Conservation (phyloP, 2,797 vertebrate genomes). For the Anguilla marmorata region DNA sequence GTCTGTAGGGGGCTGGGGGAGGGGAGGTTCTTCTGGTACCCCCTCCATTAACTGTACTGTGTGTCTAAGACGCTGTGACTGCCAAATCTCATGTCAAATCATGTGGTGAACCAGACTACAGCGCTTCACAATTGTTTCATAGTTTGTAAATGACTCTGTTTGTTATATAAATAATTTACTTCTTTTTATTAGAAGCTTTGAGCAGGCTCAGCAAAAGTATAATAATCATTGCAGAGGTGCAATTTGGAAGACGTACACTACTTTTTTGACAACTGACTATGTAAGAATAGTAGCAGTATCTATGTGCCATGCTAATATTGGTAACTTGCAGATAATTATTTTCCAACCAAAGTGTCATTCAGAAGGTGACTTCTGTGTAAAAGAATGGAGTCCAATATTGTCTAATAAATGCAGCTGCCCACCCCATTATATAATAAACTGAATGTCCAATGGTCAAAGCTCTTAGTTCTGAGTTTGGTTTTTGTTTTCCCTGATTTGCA, state of each 20-base stretch:
- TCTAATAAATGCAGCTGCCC: slow-evolving; percentile 63
- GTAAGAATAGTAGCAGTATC: slow-evolving; percentile 79
- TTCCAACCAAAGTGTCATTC: slow-evolving; percentile 92
- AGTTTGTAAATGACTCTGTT: slow-evolving; percentile 78
- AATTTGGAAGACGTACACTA: slow-evolving; percentile 78
- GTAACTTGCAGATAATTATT: slow-evolving; percentile 85
- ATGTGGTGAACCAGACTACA: slow-evolving; percentile 69
- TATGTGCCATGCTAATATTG: slow-evolving; percentile 88
- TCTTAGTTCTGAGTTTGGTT: slow-evolving; percentile 73
- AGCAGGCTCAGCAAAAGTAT: slow-evolving; percentile 94
- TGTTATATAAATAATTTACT: slow-evolving; percentile 77
- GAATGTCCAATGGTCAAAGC: slow-evolving; percentile 77
- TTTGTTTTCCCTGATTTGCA: slow-evolving; percentile 63
- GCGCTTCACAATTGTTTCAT: slow-evolving; percentile 78
- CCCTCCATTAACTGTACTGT: slow-evolving; percentile 66
- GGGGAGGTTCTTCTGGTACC: slow-evolving; percentile 43
- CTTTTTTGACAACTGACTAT: slow-evolving; percentile 75
- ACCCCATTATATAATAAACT: slow-evolving; percentile 74
- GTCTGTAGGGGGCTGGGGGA: not conserved
- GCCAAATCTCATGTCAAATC: slow-evolving; percentile 68
- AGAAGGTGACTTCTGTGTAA: slow-evolving; percentile 75
- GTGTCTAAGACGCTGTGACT: slow-evolving; percentile 81
- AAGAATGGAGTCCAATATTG: slow-evolving; percentile 59
- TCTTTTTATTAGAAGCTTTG: slow-evolving; percentile 85
- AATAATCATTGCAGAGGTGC: slow-evolving; percentile 77